These are phyloP conservation scores for Sitophilus oryzae DNA, from an alignment of 1,140 invertebrate species.

Conservation along the genomic window DNA sequence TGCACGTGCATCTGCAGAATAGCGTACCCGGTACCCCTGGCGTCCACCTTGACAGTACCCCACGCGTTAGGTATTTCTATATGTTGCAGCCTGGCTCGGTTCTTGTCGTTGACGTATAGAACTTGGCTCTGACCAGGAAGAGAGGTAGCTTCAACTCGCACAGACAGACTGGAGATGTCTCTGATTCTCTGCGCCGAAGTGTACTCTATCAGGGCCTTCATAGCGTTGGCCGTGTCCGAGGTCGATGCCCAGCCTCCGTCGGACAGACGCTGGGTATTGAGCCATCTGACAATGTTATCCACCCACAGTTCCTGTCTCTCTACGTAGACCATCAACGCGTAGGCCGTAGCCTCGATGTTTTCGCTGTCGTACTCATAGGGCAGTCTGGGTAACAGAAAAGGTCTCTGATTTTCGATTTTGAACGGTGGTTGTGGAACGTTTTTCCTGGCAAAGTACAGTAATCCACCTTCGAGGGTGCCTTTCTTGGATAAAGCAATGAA, in stretches of 20 bases:
- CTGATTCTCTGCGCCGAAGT: slow-evolving; percentile 76
- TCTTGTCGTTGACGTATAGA: slow-evolving; percentile 66
- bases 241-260: slow-evolving; percentile 94
- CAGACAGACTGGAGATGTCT: slow-evolving; percentile 78
- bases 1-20: slow-evolving; percentile 90
- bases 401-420: slow-evolving; percentile 85
- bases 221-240: slow-evolving; percentile 78
- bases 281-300: slow-evolving; percentile 84
- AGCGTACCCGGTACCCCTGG: slow-evolving; percentile 84
- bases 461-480: slow-evolving; percentile 64
- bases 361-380: slow-evolving; percentile 83
- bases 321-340: slow-evolving; percentile 85
- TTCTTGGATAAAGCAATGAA: slow-evolving; percentile 62
- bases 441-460: slow-evolving; percentile 80
- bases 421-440: slow-evolving; percentile 68
- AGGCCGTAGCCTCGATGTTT: slow-evolving; percentile 90
- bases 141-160: slow-evolving; percentile 82
- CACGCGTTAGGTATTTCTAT: slow-evolving; percentile 85
- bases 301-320: slow-evolving; percentile 71
- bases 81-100: slow-evolving; percentile 67
- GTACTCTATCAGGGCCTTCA: slow-evolving; percentile 87
- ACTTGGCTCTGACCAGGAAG: slow-evolving; percentile 52
- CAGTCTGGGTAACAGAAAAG: slow-evolving; percentile 79
- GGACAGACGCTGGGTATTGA: slow-evolving; percentile 84
- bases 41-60: slow-evolving; percentile 86